Percentiles rank a stretch among this genome's conserved stretches.
These are phyloP conservation scores for Eutrigla gurnardus DNA, from an alignment of 2,797 vertebrate species.

Conservation along the genomic window DNA sequence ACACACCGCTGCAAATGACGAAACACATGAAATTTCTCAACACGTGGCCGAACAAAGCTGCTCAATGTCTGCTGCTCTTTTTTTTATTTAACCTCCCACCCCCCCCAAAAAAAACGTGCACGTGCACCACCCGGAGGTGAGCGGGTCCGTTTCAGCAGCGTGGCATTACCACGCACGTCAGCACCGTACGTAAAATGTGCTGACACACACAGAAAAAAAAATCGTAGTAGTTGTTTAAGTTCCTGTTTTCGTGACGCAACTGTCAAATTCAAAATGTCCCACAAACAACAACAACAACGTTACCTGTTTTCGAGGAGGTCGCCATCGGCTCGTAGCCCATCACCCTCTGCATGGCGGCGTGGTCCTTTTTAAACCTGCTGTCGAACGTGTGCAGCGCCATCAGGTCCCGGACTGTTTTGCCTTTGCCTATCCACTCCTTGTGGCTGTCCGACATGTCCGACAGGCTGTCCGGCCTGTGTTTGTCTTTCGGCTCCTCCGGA, in stretches of 20 bases:
- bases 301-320: slow-evolving; percentile 89
- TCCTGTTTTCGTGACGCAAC: slow-evolving; percentile 17
- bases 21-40: slow-evolving; percentile 22
- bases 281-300: not conserved
- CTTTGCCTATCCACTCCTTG: slow-evolving; percentile 87
- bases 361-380: slow-evolving; percentile 90
- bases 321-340: slow-evolving; percentile 87
- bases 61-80: not conserved
- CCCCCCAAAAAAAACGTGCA: too few relatives aligned
- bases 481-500: slow-evolving; percentile 86
- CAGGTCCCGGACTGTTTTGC: slow-evolving; percentile 90
- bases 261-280: not conserved
- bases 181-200: slow-evolving; percentile 8
- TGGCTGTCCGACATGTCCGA: slow-evolving; percentile 77
- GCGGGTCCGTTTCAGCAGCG: slow-evolving; percentile 22
- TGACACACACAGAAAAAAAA: slow-evolving; percentile 26
- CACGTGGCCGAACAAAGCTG: not conserved
- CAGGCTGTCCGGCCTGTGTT: slow-evolving; percentile 81
- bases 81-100: too few relatives aligned
- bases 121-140: slow-evolving; percentile 14
- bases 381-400: slow-evolving; percentile 91
- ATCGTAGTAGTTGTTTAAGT: not conserved
- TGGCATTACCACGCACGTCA: slow-evolving; percentile 21
- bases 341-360: slow-evolving; percentile 85
- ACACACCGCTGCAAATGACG: not conserved